Evolutionary conservation across 2,888 invertebrate genomes (phyloP).

Genomic region (Julus scanicus): DNA sequence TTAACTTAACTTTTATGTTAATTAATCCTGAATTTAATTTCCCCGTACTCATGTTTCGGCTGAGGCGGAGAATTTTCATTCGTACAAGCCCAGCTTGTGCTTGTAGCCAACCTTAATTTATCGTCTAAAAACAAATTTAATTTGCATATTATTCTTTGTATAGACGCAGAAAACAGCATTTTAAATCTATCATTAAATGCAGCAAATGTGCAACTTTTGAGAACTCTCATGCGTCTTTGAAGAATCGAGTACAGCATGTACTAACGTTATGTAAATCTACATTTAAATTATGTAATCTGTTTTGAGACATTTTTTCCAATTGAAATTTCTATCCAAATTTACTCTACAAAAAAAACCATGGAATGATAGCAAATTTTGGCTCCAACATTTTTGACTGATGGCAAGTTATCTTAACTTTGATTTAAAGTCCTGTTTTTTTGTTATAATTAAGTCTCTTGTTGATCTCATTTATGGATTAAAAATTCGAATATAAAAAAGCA

Average conservation of each 20-base stretch:
- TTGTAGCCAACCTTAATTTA: conserved; percentile 19
- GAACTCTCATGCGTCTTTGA: background rate
- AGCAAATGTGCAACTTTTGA: background rate
- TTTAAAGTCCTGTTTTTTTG: background rate
- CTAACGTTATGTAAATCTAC: no score
- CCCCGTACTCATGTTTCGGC: conserved; percentile 19
- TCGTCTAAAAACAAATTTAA: conserved; percentile 19
- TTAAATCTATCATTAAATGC: conserved; percentile 1
- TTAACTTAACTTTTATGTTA: conserved; percentile 19
- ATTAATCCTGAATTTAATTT: conserved; percentile 19
- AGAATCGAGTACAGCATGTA: no score
- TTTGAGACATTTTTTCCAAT: no score
- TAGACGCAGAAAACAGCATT: background rate
- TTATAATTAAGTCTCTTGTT: background rate
- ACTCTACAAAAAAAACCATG: background rate
- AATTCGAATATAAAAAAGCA: background rate
- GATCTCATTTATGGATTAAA: background rate
- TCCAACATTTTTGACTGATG: background rate
- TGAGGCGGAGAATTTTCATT: conserved; percentile 19
- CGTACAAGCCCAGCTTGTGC: background rate
- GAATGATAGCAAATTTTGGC: background rate
- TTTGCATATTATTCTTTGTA: conserved; percentile 1
- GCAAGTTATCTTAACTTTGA: background rate
- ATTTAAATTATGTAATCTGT: no score
- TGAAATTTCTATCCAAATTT: no score